Percentiles rank a stretch among this genome's conserved stretches.
Conservation (phyloP, 2,888 invertebrate species). For the Callinectes sapidus region DNA sequence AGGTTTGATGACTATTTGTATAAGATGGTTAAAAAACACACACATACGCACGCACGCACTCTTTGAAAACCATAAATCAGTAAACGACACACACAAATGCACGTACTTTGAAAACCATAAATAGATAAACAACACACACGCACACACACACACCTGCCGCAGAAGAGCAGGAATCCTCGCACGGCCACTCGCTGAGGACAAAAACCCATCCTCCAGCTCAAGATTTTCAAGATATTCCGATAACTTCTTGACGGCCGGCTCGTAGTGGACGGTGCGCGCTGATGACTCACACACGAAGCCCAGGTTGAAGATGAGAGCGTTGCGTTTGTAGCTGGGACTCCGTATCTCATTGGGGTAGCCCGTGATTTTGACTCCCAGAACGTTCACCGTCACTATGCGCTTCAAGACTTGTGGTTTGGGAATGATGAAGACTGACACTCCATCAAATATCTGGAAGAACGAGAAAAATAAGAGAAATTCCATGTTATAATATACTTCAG, state of each 20-base stretch:
- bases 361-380: slow-evolving; percentile 71
- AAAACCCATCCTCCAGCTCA: slow-evolving; percentile 90
- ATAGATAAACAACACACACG: neutral
- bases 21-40: neutral
- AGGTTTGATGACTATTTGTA: too few relatives aligned
- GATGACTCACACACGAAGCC: slow-evolving; percentile 95
- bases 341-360: slow-evolving; percentile 89
- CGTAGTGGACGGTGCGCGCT: slow-evolving; percentile 93
- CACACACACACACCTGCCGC: slow-evolving; percentile 74
- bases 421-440: slow-evolving; percentile 94
- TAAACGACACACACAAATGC: neutral
- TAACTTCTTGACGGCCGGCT: slow-evolving; percentile 94
- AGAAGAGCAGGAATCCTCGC: slow-evolving; percentile 85
- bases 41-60: neutral
- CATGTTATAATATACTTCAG: too few relatives aligned
- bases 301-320: slow-evolving; percentile 95
- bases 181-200: slow-evolving; percentile 84
- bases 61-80: neutral
- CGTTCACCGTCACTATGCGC: slow-evolving; percentile 93
- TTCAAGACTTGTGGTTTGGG: slow-evolving; percentile 94
- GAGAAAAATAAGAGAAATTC: too few relatives aligned
- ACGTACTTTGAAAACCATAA: neutral
- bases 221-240: slow-evolving; percentile 92
- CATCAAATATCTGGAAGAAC: slow-evolving; percentile 82
- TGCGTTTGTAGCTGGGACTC: slow-evolving; percentile 90